Percentiles rank a stretch among this genome's conserved stretches.
phyloP scores from a whole-genome alignment of 1,140 invertebrate genomes.

The Drosophila repletoides region DNA sequence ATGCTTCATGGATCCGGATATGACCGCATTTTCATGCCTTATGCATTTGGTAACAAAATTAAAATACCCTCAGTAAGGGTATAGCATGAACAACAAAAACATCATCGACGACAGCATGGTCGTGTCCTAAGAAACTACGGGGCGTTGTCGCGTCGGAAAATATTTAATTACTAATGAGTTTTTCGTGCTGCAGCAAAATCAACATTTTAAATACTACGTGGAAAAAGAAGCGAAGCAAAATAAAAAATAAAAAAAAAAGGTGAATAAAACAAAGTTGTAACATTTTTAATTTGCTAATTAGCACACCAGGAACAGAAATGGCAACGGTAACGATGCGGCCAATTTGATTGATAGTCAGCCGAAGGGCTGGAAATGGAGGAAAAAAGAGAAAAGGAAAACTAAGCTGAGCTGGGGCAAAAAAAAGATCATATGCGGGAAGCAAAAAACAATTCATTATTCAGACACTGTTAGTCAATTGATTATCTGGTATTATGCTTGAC shows the following conservation, averaged over 20 bases:
- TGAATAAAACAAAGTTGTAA: constrained; percentile 38
- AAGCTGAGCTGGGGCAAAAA: no score
- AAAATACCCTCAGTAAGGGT: no score
- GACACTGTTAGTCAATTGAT: constrained; percentile 70
- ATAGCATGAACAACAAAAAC: constrained; percentile 13
- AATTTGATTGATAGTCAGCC: constrained; percentile 61
- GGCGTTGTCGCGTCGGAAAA: constrained; percentile 69
- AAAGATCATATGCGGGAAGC: not conserved
- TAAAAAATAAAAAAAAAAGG: constrained; percentile 9
- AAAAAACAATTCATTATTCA: constrained; percentile 67
- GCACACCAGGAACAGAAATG: constrained; percentile 24
- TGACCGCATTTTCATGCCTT: no score
- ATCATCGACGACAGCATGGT: constrained; percentile 4
- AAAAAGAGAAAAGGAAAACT: not conserved
- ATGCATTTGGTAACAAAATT: no score
- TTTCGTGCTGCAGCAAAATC: constrained; percentile 60
- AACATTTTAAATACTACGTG: constrained; percentile 57
- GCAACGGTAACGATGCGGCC: constrained; percentile 13
- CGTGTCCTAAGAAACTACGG: constrained; percentile 63
- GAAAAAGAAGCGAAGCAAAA: not conserved
- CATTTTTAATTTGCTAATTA: constrained; percentile 79
- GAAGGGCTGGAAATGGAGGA: not conserved
- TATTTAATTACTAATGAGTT: constrained; percentile 80
- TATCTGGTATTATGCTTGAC: constrained; percentile 67
- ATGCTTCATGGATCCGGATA: no score